A percentile compares a stretch with the other conserved stretches of the same genome.
phyloP scores from a whole-genome alignment of 2,888 invertebrate genomes.

The Tridacna gigas region DNA sequence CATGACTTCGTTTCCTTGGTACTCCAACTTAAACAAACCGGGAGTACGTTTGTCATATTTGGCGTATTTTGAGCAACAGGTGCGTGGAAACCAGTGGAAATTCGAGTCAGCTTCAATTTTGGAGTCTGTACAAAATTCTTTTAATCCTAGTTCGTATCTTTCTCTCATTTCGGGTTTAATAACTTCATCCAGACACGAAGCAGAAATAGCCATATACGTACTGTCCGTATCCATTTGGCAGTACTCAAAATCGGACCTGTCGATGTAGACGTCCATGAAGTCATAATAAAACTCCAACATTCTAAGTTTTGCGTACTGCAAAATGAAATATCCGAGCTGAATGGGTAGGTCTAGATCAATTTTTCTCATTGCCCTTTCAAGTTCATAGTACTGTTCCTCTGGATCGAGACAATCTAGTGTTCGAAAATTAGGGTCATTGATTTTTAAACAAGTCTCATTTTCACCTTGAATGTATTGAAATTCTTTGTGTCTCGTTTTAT shows the following conservation, averaged over 20 bases:
- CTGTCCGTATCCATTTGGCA: constrained; percentile 66
- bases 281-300: no score
- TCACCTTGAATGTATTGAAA: no score
- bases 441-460: no score
- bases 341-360: constrained; percentile 59
- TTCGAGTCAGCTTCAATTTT: constrained; percentile 44
- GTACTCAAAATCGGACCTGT: constrained; percentile 51
- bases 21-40: no score
- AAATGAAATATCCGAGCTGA: constrained; percentile 64
- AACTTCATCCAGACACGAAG: no score
- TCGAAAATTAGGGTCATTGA: no score
- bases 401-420: constrained; percentile 41
- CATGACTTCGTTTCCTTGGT: constrained; percentile 55
- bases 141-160: constrained; percentile 24
- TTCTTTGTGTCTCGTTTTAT: constrained; percentile 53
- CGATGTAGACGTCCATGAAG: constrained; percentile 57
- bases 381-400: constrained; percentile 47
- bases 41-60: no score
- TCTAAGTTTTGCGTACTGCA: constrained; percentile 66
- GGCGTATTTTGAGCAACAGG: constrained; percentile 41
- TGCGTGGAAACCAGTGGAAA: constrained; percentile 54
- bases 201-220: constrained; percentile 60
- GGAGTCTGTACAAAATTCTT: constrained; percentile 33
- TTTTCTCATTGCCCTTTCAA: constrained; percentile 46
- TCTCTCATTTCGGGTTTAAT: constrained; percentile 29